phyloP scores from a whole-genome alignment of 2,797 vertebrate genomes.

The Oreochromis mossambicus region DNA sequence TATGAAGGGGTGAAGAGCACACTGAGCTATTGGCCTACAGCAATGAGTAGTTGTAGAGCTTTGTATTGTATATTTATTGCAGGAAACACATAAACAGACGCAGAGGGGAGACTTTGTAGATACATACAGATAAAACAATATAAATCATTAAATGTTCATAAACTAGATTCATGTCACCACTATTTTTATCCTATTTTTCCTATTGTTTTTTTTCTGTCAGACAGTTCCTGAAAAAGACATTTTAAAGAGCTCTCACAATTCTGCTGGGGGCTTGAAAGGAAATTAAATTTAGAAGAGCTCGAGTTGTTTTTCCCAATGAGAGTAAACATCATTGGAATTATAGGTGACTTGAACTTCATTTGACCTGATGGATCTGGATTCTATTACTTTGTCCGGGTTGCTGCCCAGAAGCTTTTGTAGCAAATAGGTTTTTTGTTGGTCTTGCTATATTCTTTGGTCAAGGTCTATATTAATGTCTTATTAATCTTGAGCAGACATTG shows the following conservation, averaged over 20 bases:
- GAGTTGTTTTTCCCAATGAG: not conserved
- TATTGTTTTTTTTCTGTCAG: not conserved
- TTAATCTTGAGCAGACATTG: not conserved
- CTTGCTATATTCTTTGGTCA: not conserved
- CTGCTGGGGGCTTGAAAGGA: not conserved
- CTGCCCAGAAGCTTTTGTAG: not conserved
- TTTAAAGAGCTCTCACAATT: not conserved
- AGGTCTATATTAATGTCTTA: not conserved
- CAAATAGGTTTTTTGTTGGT: not conserved
- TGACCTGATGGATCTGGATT: not conserved
- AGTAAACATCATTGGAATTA: not conserved
- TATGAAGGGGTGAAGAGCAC: constrained; percentile 4
- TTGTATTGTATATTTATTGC: not conserved
- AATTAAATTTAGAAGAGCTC: not conserved
- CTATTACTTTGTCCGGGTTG: not conserved
- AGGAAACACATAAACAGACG: not conserved
- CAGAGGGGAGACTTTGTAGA: not conserved
- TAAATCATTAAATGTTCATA: not conserved
- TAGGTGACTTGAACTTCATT: not conserved
- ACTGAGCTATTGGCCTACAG: not conserved
- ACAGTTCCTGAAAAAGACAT: not conserved
- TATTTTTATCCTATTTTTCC: not conserved
- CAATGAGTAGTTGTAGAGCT: not conserved
- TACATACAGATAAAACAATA: not conserved
- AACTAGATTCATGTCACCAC: not conserved